These are phyloP conservation scores for Caretta caretta DNA, from an alignment of 2,113 vertebrate species.

Conservation along the genomic window DNA sequence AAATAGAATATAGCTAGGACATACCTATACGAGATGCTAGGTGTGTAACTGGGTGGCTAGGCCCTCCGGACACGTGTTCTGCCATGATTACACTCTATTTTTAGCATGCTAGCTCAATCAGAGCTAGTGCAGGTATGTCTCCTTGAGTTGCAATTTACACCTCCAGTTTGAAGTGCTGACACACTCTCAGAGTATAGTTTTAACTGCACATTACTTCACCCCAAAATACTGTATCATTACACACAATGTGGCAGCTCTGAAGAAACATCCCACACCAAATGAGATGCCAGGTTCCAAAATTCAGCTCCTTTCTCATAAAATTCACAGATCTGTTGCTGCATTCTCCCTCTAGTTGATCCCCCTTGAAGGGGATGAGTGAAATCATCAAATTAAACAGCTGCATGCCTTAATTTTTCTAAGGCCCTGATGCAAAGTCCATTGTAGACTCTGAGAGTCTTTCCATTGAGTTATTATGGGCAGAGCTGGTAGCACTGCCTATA, in stretches of 20 bases:
- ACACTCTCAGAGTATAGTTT: background rate
- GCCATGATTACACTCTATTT: too few species aligned
- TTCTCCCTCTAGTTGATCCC: background rate
- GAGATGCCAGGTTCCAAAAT: slow-evolving; percentile 14
- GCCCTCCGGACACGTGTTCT: too few species aligned
- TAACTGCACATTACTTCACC: slow-evolving; percentile 42
- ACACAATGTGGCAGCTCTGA: background rate
- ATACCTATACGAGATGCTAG: too few species aligned
- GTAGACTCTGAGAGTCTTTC: background rate
- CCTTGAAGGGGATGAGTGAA: background rate
- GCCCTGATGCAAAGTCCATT: background rate
- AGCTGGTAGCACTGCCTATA: background rate
- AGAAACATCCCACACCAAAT: background rate
- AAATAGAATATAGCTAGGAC: too few species aligned
- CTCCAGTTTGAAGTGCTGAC: too few species aligned
- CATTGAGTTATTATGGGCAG: background rate
- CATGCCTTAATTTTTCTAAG: background rate
- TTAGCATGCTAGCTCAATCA: too few species aligned
- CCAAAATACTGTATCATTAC: background rate
- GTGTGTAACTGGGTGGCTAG: too few species aligned
- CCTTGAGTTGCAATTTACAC: too few species aligned
- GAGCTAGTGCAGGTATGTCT: too few species aligned
- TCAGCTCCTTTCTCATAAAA: background rate
- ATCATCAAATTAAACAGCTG: background rate
- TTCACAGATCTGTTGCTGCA: slow-evolving; percentile 4